A percentile compares a stretch with the other conserved stretches of the same genome.
Evolutionary conservation across 2,888 invertebrate genomes (phyloP).

Genomic region (Cephalotes varians): DNA sequence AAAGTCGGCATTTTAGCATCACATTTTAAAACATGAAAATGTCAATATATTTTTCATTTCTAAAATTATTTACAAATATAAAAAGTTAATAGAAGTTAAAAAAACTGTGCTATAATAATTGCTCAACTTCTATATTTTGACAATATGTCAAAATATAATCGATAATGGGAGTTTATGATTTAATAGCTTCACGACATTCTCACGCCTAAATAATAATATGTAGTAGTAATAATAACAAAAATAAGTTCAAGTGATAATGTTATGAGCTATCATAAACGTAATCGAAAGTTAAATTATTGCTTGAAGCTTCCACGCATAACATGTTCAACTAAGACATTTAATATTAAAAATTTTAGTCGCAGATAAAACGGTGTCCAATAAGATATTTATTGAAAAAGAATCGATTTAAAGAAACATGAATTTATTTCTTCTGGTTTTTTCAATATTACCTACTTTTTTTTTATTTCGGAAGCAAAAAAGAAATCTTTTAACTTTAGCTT

Average conservation of each 20-base stretch:
- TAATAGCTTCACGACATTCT: background rate
- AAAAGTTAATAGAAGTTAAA: background rate
- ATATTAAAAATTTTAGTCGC: background rate
- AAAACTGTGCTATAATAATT: background rate
- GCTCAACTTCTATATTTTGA: background rate
- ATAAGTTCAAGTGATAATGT: slow-evolving; percentile 2
- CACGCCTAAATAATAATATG: background rate
- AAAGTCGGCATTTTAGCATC: background rate
- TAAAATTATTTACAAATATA: background rate
- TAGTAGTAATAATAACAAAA: too few species aligned
- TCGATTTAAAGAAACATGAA: background rate
- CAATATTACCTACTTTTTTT: background rate
- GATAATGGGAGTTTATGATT: background rate
- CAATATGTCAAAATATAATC: background rate
- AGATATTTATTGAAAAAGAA: background rate
- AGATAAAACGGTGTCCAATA: background rate
- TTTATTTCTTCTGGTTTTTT: background rate
- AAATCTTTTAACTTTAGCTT: background rate
- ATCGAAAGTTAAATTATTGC: background rate
- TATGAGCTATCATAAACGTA: slow-evolving; percentile 1
- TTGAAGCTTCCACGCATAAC: background rate
- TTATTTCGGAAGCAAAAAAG: background rate
- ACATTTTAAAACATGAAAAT: background rate
- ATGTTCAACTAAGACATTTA: background rate
- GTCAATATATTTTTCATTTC: background rate